Conservation (phyloP, 1,140 invertebrate genomes). For the Heterodera carotae region DNA sequence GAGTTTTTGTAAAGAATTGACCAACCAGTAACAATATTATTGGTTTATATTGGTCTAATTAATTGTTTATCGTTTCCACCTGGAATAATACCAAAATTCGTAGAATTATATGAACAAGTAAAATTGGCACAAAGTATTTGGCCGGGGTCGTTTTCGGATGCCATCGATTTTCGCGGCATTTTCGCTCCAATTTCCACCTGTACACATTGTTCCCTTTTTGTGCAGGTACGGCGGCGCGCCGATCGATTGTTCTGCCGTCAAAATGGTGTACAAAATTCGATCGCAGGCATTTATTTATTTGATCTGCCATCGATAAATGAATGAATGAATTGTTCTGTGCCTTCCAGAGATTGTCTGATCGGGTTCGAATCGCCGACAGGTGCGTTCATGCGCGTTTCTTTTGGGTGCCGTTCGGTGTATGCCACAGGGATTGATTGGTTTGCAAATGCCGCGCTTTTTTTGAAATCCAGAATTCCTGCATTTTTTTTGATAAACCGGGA, state of each 20-base stretch:
- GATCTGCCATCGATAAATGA: neutral
- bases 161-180: too few species aligned
- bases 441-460: neutral
- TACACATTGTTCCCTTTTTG: constrained; percentile 27
- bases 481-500: too few species aligned
- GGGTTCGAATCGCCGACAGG: constrained; percentile 54
- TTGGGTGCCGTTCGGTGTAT: too few species aligned
- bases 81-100: too few species aligned
- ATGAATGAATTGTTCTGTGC: neutral
- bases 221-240: constrained; percentile 63
- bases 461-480: too few species aligned
- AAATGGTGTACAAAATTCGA: constrained; percentile 64
- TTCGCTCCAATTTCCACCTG: neutral
- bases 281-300: constrained; percentile 31
- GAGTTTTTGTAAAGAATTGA: too few species aligned
- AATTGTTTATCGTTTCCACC: too few species aligned
- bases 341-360: constrained; percentile 52
- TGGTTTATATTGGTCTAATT: too few species aligned
- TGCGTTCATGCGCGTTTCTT: constrained; percentile 39
- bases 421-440: neutral
- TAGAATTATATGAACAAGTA: too few species aligned
- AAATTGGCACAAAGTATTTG: too few species aligned
- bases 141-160: too few species aligned
- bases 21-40: neutral
- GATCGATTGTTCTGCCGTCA: constrained; percentile 58